phyloP scores from a whole-genome alignment of 2,113 vertebrate genomes.

The Neopipo cinnamomea region DNA sequence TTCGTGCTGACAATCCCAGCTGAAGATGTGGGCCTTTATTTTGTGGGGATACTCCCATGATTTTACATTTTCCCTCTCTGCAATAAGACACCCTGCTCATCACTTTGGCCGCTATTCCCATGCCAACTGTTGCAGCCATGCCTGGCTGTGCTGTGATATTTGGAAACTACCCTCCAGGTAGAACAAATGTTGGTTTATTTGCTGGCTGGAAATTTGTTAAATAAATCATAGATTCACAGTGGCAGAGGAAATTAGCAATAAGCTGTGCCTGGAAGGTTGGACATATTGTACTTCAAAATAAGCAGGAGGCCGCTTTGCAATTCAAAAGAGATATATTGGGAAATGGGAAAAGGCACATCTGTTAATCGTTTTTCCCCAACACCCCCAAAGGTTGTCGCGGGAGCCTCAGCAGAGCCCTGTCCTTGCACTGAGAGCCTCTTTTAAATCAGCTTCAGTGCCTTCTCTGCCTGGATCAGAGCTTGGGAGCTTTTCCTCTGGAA shows the following conservation, averaged over 20 bases:
- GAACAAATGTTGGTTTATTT: constrained; percentile 74
- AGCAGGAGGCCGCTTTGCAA: constrained; percentile 60
- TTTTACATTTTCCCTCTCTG: neutral
- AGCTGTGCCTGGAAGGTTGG: constrained; percentile 67
- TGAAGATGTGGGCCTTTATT: neutral
- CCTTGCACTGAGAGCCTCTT: neutral
- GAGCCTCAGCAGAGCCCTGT: neutral
- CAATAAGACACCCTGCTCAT: neutral
- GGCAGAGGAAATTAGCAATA: constrained; percentile 69
- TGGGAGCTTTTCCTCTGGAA: neutral
- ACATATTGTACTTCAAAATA: constrained; percentile 66
- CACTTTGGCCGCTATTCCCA: neutral
- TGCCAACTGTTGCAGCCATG: constrained; percentile 20
- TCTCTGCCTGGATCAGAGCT: neutral
- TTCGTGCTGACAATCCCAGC: neutral
- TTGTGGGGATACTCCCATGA: neutral
- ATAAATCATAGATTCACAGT: constrained; percentile 67
- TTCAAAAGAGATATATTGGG: constrained; percentile 54
- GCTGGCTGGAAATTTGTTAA: constrained; percentile 62
- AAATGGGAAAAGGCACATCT: constrained; percentile 6
- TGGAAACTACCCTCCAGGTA: constrained; percentile 61
- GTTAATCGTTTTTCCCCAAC: neutral
- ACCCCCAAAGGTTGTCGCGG: neutral
- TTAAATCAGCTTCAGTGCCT: neutral
- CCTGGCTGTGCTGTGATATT: constrained; percentile 36